phyloP scores from a whole-genome alignment of 2,113 vertebrate genomes.

The Atrichornis clamosus region DNA sequence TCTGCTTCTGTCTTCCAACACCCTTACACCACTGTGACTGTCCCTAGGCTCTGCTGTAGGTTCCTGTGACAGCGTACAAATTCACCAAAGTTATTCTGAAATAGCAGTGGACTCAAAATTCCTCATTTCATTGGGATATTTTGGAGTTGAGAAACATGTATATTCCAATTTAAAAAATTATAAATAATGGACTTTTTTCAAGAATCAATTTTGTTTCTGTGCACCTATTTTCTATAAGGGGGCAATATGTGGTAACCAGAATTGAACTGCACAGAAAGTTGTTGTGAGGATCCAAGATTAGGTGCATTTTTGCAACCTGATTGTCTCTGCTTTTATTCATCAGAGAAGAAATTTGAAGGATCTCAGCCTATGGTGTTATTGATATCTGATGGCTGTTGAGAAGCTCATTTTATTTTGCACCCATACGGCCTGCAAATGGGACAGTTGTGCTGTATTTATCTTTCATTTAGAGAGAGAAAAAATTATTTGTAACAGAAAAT shows the following conservation, averaged over 20 bases:
- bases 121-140: background rate
- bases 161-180: background rate
- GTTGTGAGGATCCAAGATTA: background rate
- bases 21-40: background rate
- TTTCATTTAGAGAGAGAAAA: background rate
- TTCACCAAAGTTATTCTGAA: background rate
- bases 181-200: background rate
- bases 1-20: background rate
- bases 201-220: background rate
- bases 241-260: background rate
- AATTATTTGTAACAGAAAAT: background rate
- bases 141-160: background rate
- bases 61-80: background rate
- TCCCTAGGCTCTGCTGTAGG: rapidly evolving
- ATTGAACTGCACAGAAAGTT: background rate
- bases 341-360: background rate
- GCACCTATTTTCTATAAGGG: background rate
- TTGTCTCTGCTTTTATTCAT: background rate
- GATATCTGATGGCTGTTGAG: background rate
- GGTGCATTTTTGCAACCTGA: background rate
- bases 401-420: background rate
- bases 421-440: background rate
- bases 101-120: background rate
- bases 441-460: background rate
- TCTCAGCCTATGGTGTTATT: background rate